Evolutionary conservation across 2,888 invertebrate species (phyloP), one percentile per base, ranked within the genome.

Genomic region (Metellina segmentata): DNA sequence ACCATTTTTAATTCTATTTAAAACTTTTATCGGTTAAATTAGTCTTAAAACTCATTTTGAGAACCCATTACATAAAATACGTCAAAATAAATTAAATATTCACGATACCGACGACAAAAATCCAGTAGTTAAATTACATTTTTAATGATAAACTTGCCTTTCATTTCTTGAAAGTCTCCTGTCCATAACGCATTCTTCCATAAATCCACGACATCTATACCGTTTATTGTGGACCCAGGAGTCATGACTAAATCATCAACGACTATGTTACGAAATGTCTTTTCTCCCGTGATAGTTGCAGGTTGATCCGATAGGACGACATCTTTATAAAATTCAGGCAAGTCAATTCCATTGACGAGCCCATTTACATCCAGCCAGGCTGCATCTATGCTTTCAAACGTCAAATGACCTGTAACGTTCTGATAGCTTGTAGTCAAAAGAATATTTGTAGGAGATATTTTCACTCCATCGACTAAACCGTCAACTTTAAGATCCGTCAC

Each of bases 111-210:
- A 61, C 13, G 13, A 61, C 13, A 61, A 61, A 61, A 61, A 1
- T 61, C 7, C 53, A 8, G 13, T 11, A 61, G 6, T 61, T 61
- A 61, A 61, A 16, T 61, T 34, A 34, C 34, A 34, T 34, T 34
- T 34, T 34, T 34, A 34, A 34, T 34, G 34, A 34, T 19, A n/a
- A 6, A 49, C 53, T 74, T 91, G 92, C 93, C 93, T 11, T 9
- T 77, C 20, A 93, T 86, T 13, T 81, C 81, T 77, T 93, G 92
- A 70, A 78, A n/a, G 1, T 82, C 93, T 75, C 91, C 85, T 16
- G 61, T 77, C 92, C 93, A 93, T 74, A 93, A 34, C 1, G 89
- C 71, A 61, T 93, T 89, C 0, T 78, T 69, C 93, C 93, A 93
- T 53, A 93, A 74, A 53, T 93, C 91, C 0, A 16, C 82, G 19